These are phyloP conservation scores for Deilephila porcellus DNA, from an alignment of 2,888 invertebrate species.

Conservation along the genomic window DNA sequence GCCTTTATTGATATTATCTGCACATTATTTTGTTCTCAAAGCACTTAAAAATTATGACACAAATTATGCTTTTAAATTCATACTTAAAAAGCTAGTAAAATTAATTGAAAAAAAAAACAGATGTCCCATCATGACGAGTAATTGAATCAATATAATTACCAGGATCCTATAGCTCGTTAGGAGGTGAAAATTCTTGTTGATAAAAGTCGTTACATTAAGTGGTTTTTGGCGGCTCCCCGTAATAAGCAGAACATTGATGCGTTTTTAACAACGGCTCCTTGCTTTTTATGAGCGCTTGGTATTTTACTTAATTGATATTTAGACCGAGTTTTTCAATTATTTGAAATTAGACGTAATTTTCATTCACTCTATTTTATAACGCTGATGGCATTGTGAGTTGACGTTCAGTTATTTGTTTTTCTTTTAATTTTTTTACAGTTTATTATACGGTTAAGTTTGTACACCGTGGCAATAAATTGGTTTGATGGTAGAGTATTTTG, in stretches of 20 bases:
- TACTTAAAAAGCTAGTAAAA: not conserved
- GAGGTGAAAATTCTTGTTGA: slow-evolving; percentile 45
- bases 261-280: slow-evolving; percentile 64
- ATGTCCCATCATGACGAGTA: not conserved
- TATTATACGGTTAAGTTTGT: not conserved
- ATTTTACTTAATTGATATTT: slow-evolving; percentile 41
- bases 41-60: too few relatives aligned
- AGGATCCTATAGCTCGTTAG: slow-evolving; percentile 53
- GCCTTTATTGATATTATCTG: too few relatives aligned
- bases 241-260: slow-evolving; percentile 54
- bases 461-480: not conserved
- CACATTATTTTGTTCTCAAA: too few relatives aligned
- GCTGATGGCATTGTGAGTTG: not conserved
- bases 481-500: too few relatives aligned
- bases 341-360: slow-evolving; percentile 22
- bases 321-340: slow-evolving; percentile 23
- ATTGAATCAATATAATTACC: slow-evolving; percentile 33
- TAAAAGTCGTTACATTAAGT: slow-evolving; percentile 53
- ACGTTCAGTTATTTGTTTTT: not conserved
- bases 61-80: too few relatives aligned
- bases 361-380: not conserved
- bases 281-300: slow-evolving; percentile 54
- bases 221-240: slow-evolving; percentile 34
- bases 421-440: not conserved
- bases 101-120: not conserved